A percentile compares a stretch with the other conserved stretches of the same genome.
These are phyloP conservation scores for Petrocephalus microphthalmus DNA, from an alignment of 2,113 vertebrate species.

Conservation along the genomic window DNA sequence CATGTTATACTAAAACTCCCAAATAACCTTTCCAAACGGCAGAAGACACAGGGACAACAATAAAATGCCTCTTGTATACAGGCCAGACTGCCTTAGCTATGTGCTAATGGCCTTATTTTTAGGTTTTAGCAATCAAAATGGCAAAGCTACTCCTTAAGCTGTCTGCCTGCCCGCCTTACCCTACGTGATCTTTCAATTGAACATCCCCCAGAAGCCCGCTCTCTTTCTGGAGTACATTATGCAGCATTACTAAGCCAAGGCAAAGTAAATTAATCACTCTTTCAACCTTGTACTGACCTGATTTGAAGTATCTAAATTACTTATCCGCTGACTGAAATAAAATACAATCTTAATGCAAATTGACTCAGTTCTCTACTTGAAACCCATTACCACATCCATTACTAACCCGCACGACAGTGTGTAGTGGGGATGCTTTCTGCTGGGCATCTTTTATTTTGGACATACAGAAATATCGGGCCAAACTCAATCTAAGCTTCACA, in stretches of 20 bases:
- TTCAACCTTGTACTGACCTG: conserved; percentile 9
- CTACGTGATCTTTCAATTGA: not conserved
- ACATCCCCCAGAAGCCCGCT: not conserved
- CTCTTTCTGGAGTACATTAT: conserved; percentile 22
- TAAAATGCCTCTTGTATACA: not conserved
- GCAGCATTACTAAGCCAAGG: conserved; percentile 11
- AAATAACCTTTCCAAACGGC: not conserved
- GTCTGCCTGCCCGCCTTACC: not conserved
- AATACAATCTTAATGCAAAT: conserved; percentile 23
- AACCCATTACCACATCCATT: conserved; percentile 23
- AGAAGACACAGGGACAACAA: not conserved
- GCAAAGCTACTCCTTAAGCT: conserved; percentile 28
- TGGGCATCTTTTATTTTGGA: not conserved
- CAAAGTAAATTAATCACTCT: conserved; percentile 7
- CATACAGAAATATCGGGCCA: not conserved
- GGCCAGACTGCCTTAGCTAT: not conserved
- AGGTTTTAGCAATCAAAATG: conserved; percentile 26
- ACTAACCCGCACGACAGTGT: not conserved
- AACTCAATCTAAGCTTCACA: conserved; percentile 5
- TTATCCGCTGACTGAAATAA: conserved; percentile 11
- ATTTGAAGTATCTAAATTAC: conserved; percentile 11
- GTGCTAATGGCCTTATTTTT: conserved; percentile 34
- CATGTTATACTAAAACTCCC: not conserved
- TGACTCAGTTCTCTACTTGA: not conserved
- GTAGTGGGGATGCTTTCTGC: not conserved